Evolutionary conservation across 2,113 vertebrate species (phyloP), one percentile per base, ranked within the genome.

Genomic region (Marcusenius ussheri): DNA sequence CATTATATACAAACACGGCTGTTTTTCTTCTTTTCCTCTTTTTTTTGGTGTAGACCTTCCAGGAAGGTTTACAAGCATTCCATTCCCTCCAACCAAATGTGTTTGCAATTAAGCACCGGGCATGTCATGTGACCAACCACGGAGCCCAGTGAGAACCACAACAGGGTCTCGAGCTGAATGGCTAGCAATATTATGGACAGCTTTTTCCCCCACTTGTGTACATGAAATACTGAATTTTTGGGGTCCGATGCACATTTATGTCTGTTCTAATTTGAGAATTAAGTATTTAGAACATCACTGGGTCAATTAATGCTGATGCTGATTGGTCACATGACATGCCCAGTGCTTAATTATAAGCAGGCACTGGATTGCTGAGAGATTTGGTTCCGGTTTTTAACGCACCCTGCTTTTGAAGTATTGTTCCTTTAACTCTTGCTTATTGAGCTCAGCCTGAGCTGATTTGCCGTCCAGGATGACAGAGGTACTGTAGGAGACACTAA

Each of bases 61-160:
- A 77, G 88, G 88, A 74, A 56, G 88, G 27, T 86, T 89, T 83
- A 89, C 88, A 89, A 56, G 88, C 70, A 89, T 89, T 80, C 88
- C 88, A 84, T 85, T 58, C 49, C 70, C 19, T 27, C 49, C 5
- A 83, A 3, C 47, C 24, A 77, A 89, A 89, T 58, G 80, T 89
- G 89, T 89, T 84, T 85, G 89, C 89, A 89, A 85, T 89, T 89
- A 84, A 56, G 50, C 39, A 1, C 50, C 4, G 35, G 80, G 50
- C 17, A 7, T 13, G 31, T 86, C 66, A 89, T 24, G 47, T 89
- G 77, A 89, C 47, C 47, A 35, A 24, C 13, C n/a, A 27, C 49
- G 42, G 49, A 53, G 13, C 46, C 49, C 83, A 50, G 5, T 86
- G 11, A 24, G 70, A 80, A 27, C 27, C 17, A 21, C 15, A 39